Evolutionary conservation across 2,888 invertebrate genomes (phyloP).

Genomic region (Heliconius ismenius): DNA sequence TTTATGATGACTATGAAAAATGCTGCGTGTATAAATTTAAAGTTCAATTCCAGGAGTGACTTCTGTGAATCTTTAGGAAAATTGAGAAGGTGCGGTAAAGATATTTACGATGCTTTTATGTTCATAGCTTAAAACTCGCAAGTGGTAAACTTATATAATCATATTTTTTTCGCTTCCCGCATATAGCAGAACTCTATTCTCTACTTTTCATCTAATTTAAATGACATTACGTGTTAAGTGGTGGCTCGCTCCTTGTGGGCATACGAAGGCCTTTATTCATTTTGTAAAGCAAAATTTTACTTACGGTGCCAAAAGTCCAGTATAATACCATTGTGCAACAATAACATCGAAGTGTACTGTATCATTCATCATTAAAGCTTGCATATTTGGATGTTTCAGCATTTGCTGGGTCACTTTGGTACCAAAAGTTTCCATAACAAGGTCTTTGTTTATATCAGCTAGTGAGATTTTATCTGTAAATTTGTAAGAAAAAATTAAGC

Average conservation of each 20-base stretch:
- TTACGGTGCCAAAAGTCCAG: conserved; percentile 62
- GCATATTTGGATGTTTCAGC: conserved; percentile 54
- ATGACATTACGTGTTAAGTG: no score
- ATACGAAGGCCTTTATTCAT: not conserved
- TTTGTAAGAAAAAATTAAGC: not conserved
- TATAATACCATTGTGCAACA: conserved; percentile 61
- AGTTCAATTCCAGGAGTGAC: not conserved
- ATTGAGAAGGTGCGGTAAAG: not conserved
- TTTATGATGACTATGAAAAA: not conserved
- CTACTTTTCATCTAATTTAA: no score
- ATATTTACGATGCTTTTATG: not conserved
- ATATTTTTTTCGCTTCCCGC: not conserved
- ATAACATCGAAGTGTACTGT: conserved; percentile 54
- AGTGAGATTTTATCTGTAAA: conserved; percentile 8
- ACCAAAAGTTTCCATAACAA: conserved; percentile 43
- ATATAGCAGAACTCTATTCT: not conserved
- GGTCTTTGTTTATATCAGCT: not conserved
- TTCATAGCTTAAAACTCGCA: not conserved
- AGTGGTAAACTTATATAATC: not conserved
- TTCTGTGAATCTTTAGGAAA: not conserved
- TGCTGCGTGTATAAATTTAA: no score
- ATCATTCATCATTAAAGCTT: conserved; percentile 52
- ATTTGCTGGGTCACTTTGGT: conserved; percentile 47
- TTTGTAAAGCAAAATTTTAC: conserved; percentile 42
- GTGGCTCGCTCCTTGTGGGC: not conserved